These are phyloP conservation scores for Semnopithecus entellus DNA, from an alignment of 2,113 vertebrate species.

Conservation along the genomic window DNA sequence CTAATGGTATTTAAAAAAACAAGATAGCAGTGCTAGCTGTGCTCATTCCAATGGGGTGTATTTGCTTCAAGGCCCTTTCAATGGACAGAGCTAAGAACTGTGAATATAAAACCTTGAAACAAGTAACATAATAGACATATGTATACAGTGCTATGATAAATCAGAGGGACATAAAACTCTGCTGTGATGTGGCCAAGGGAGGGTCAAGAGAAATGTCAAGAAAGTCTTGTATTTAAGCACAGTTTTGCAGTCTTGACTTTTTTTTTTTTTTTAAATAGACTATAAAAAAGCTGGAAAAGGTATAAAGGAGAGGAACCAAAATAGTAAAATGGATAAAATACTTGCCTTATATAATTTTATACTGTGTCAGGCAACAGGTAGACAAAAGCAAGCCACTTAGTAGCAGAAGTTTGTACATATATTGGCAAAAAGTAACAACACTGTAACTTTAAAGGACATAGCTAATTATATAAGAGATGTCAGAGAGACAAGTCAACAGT, in stretches of 20 bases:
- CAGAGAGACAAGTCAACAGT: neutral
- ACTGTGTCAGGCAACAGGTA: neutral
- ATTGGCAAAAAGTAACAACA: neutral
- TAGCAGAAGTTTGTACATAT: neutral
- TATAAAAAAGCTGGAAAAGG: neutral
- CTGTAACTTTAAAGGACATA: neutral
- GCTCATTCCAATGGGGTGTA: neutral
- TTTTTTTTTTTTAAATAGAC: neutral
- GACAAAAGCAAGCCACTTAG: neutral
- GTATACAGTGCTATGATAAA: neutral
- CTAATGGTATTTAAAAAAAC: constrained; percentile 6
- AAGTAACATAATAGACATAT: neutral
- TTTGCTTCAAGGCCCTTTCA: neutral
- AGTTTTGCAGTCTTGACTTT: neutral
- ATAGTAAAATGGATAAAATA: neutral
- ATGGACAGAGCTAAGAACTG: neutral
- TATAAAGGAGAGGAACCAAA: constrained; percentile 7
- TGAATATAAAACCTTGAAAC: neutral
- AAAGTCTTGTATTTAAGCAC: no score
- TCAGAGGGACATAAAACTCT: no score
- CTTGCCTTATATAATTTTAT: constrained; percentile 4
- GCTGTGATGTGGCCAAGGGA: no score
- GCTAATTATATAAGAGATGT: neutral
- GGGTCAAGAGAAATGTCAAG: no score
- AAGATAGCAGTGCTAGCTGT: neutral